Conservation (phyloP, 2,797 vertebrate genomes). For the Gorsachius magnificus region DNA sequence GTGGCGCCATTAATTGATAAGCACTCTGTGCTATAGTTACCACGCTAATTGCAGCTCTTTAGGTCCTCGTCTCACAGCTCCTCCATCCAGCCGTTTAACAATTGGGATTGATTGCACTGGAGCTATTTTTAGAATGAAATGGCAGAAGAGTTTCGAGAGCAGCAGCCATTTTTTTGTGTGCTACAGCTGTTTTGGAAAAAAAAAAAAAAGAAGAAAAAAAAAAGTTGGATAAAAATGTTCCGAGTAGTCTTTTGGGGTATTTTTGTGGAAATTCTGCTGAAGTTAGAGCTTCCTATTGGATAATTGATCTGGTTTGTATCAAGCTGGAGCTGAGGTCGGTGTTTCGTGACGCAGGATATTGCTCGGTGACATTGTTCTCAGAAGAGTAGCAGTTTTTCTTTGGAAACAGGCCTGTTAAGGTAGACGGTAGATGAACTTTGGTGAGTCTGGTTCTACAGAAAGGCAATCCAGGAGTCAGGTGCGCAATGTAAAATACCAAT, state of each 20-base stretch:
- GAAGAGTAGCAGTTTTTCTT: background rate
- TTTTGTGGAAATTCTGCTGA: background rate
- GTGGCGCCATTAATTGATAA: conserved; percentile 14
- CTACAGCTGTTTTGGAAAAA: conserved; percentile 34
- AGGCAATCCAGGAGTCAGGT: background rate
- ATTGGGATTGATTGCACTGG: conserved; percentile 56
- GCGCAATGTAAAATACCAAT: background rate
- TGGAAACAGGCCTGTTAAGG: background rate
- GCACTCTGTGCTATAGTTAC: conserved; percentile 6
- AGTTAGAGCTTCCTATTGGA: conserved; percentile 9
- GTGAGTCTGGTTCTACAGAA: background rate
- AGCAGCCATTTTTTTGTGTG: conserved; percentile 28
- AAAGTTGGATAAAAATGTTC: background rate
- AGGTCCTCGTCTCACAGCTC: background rate
- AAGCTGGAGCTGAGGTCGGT: conserved; percentile 20
- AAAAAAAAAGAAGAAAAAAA: background rate
- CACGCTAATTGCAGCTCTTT: conserved; percentile 34
- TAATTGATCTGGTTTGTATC: background rate
- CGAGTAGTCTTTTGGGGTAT: background rate
- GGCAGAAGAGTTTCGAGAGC: conserved; percentile 40
- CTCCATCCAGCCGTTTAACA: conserved; percentile 16
- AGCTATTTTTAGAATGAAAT: conserved; percentile 43
- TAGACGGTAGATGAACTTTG: background rate
- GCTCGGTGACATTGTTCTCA: background rate
- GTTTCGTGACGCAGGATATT: background rate